Percentiles rank a stretch among this genome's conserved stretches.
Evolutionary conservation across 2,797 vertebrate genomes (phyloP).

Genomic region (Dicrostonyx torquatus): DNA sequence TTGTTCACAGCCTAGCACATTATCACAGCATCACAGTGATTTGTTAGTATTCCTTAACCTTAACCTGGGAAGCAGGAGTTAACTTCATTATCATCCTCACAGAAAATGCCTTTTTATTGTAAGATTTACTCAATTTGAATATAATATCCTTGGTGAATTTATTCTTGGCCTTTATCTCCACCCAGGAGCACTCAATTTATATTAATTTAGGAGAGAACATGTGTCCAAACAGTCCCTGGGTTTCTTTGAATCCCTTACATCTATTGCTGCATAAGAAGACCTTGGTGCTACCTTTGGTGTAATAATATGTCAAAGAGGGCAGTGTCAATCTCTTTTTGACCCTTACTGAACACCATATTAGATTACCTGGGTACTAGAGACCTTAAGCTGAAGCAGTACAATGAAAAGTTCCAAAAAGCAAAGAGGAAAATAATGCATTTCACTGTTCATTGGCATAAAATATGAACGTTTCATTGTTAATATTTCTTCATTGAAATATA

Average conservation of each 20-base stretch:
- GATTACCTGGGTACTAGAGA: neutral
- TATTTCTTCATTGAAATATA: neutral
- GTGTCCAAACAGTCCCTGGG: neutral
- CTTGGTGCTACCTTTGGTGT: neutral
- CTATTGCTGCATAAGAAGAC: neutral
- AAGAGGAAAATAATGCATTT: neutral
- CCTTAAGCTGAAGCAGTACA: neutral
- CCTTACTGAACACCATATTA: neutral
- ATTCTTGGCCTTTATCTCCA: neutral
- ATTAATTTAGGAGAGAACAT: neutral
- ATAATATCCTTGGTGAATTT: constrained; percentile 52
- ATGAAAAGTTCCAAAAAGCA: neutral
- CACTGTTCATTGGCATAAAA: neutral
- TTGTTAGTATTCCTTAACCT: constrained; percentile 60
- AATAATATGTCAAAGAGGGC: neutral
- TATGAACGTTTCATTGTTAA: neutral
- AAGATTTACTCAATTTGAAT: constrained; percentile 69
- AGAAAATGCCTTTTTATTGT: constrained; percentile 64
- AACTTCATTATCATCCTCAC: constrained; percentile 50
- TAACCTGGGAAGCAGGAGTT: constrained; percentile 61
- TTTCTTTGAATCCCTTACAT: neutral
- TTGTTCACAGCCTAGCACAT: constrained; percentile 65
- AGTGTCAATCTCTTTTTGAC: neutral
- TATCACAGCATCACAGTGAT: constrained; percentile 50
- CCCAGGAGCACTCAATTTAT: neutral